Base-by-base conservation (phyloP, 2,113 vertebrate species). In the Pampusana beccarii region DNA sequence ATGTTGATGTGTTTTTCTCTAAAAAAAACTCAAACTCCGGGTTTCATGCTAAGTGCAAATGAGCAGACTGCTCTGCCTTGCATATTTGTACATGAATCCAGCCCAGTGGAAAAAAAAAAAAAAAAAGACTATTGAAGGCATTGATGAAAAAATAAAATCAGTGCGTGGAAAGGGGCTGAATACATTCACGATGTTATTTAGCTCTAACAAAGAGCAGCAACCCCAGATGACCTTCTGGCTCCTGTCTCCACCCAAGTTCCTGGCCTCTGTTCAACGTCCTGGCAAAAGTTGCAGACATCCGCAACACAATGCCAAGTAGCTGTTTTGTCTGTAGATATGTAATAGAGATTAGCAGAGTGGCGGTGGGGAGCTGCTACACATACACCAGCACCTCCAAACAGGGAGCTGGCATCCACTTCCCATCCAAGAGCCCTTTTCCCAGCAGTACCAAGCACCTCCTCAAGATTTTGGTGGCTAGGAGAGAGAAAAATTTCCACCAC, bases 251-350 rank as follows among this genome's bases (percentile, higher is more conserved):
- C 95, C 97, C 93, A 95, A 85, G 93, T 83, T 94, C 90, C 94
- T 96, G 96, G 95, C 89, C 86, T 56, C 93, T 82, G 89, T 92
- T 96, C 96, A 95, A 83, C 60, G 71, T 91, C 95, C 95, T 97
- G 96, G 96, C 91, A 95, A 75, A 75, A 95, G 94, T 92, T 97
- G 92, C 95, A 97, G 97, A 97, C 97, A 97, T 97, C 97, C 93
- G 94, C 94, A 58, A 4, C 75, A 21, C 88, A 34, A 65, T 97
- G 97, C 97, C 95, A 97, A 97, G 91, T 42, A 80, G 92, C 93
- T 97, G 94, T 97, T 97, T 97, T 97, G 97, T 97, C 96, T 97
- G 96, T 20, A 97, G 97, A 97, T 97, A 94, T 90, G 95, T 93
- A 95, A 96, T 8, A 90, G 85, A 97, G 97, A 97, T 97, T 97